phyloP scores from a whole-genome alignment of 2,888 invertebrate genomes.

The Zele albiditarsus region DNA sequence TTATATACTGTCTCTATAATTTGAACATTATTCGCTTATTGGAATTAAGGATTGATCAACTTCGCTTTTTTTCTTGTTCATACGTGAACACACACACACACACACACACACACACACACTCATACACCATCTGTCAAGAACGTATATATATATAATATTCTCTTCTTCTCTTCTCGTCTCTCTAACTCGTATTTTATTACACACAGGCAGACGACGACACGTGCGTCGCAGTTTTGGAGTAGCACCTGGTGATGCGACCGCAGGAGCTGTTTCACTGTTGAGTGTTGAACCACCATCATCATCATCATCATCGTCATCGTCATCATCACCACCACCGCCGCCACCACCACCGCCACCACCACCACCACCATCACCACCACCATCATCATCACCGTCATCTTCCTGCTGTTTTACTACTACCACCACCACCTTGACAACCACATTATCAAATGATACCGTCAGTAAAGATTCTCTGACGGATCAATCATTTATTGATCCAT shows the following conservation, averaged over 20 bases:
- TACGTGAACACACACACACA: not conserved
- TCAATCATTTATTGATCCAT: not conserved
- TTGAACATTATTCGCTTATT: not conserved
- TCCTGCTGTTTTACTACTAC: not conserved
- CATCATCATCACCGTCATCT: slow-evolving; percentile 19
- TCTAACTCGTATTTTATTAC: slow-evolving; percentile 62
- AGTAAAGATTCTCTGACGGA: not conserved
- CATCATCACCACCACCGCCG: too few relatives aligned
- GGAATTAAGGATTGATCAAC: not conserved
- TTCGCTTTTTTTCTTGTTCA: not conserved
- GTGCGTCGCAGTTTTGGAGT: slow-evolving; percentile 68
- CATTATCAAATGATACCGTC: not conserved
- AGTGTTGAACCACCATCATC: slow-evolving; percentile 25
- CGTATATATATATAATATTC: not conserved
- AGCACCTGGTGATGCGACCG: slow-evolving; percentile 51
- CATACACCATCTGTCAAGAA: not conserved
- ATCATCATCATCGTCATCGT: slow-evolving; percentile 15
- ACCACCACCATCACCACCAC: slow-evolving; percentile 23
- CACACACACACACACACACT: not conserved
- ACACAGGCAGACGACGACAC: slow-evolving; percentile 71
- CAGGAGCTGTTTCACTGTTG: slow-evolving; percentile 20
- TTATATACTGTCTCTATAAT: not conserved
- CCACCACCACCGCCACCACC: slow-evolving; percentile 58
- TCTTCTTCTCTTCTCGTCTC: slow-evolving; percentile 1
- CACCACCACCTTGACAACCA: not conserved